Conservation (phyloP, 2,888 invertebrate genomes). For the Xestoiulus laeticollis region DNA sequence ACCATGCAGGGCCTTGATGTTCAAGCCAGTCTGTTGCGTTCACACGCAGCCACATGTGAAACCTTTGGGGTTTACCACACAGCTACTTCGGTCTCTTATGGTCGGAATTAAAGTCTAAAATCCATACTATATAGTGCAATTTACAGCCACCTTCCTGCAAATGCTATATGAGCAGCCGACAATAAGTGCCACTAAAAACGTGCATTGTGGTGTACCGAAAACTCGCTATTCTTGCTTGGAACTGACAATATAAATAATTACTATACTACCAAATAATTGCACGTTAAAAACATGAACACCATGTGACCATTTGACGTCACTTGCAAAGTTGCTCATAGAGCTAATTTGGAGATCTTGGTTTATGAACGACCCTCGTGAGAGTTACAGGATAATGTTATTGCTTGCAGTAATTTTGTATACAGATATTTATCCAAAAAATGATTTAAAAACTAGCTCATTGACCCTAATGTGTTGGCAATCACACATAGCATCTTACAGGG, state of each 20-base stretch:
- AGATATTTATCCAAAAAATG: too few species aligned
- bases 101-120: constrained; percentile 29
- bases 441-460: too few species aligned
- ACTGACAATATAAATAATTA: not conserved
- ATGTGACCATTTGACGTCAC: too few species aligned
- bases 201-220: not conserved
- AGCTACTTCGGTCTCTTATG: not conserved
- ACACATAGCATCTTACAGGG: not conserved
- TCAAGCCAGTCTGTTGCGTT: not conserved
- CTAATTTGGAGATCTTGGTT: too few species aligned
- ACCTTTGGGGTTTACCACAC: constrained; percentile 20
- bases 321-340: too few species aligned
- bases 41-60: not conserved
- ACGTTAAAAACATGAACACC: too few species aligned
- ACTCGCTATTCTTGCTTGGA: not conserved
- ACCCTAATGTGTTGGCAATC: not conserved
- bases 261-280: too few species aligned
- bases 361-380: too few species aligned
- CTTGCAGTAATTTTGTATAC: too few species aligned
- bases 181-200: not conserved
- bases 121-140: constrained; percentile 9
- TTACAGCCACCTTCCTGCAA: not conserved
- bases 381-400: too few species aligned
- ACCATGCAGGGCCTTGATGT: not conserved
- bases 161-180: not conserved